These are phyloP conservation scores for Lamproptera curius DNA, from an alignment of 2,888 invertebrate species.

Conservation along the genomic window DNA sequence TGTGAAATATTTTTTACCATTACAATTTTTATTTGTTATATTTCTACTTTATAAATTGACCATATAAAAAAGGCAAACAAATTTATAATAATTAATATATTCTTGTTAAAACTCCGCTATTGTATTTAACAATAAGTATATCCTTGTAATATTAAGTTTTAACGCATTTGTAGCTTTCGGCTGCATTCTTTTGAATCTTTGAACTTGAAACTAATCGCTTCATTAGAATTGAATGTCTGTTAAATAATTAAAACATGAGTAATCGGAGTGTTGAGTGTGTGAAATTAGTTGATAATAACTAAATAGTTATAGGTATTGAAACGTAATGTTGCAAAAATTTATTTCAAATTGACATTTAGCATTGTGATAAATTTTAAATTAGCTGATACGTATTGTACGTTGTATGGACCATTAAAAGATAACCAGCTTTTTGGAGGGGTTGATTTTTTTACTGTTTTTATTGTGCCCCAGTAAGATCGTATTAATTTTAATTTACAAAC, in stretches of 20 bases:
- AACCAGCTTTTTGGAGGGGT: constrained; percentile 25
- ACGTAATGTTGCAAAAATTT: constrained; percentile 19
- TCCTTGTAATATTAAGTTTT: not conserved
- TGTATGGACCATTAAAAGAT: constrained; percentile 28
- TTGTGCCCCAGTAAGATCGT: no score
- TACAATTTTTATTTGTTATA: no score
- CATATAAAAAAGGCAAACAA: no score
- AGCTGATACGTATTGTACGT: constrained; percentile 12
- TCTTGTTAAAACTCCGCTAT: no score
- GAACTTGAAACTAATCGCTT: not conserved
- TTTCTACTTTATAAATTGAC: no score
- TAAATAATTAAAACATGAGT: not conserved
- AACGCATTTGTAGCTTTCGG: not conserved
- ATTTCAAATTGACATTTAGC: constrained; percentile 21
- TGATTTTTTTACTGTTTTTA: no score
- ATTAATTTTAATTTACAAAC: no score
- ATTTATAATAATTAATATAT: not conserved
- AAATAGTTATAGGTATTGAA: constrained; percentile 1
- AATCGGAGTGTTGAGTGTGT: not conserved
- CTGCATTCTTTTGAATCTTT: not conserved
- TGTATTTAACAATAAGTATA: no score
- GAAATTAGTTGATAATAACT: not conserved
- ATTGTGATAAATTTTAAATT: constrained; percentile 23
- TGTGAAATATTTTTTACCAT: no score
- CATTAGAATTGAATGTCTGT: not conserved